A percentile compares a stretch with the other conserved stretches of the same genome.
Conservation (phyloP, 1,140 invertebrate genomes). For the Drosophila funebris region DNA sequence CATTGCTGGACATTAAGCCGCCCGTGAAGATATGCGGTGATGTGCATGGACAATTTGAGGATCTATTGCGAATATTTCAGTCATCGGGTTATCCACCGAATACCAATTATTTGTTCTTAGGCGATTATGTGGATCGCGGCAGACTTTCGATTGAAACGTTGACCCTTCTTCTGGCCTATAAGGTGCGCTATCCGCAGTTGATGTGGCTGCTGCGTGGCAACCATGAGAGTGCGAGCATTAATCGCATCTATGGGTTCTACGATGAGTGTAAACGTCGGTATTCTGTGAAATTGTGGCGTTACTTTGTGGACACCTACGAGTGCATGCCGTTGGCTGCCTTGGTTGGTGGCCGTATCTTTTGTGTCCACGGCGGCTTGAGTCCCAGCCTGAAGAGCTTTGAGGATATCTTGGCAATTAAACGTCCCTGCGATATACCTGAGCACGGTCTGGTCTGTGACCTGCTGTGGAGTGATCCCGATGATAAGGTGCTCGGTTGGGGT, state of each 20-base stretch:
- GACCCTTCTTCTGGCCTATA: constrained; percentile 93
- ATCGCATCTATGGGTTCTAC: constrained; percentile 90
- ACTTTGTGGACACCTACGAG: constrained; percentile 87
- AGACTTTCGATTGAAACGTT: constrained; percentile 96
- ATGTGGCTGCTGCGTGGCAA: constrained; percentile 94
- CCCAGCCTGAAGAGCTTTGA: constrained; percentile 95
- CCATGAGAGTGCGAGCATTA: constrained; percentile 92
- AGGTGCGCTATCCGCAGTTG: constrained; percentile 96
- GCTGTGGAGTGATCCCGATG: constrained; percentile 95
- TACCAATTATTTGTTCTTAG: constrained; percentile 96
- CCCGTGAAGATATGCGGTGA: constrained; percentile 86
- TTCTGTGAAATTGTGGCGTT: constrained; percentile 93
- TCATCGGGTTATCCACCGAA: constrained; percentile 94
- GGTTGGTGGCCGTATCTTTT: constrained; percentile 93
- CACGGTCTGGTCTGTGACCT: constrained; percentile 92
- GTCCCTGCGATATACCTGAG: constrained; percentile 95
- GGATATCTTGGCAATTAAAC: constrained; percentile 94
- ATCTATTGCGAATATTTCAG: constrained; percentile 94
- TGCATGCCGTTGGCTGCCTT: constrained; percentile 92
- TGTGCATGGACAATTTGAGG: constrained; percentile 97
- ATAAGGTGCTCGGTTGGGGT: constrained; percentile 92
- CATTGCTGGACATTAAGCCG: constrained; percentile 94
- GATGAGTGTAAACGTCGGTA: constrained; percentile 89
- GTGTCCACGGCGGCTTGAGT: constrained; percentile 91
- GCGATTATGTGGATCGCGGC: constrained; percentile 96